Evolutionary conservation across 2,888 invertebrate species (phyloP).

Genomic region (Melanotus villosus): DNA sequence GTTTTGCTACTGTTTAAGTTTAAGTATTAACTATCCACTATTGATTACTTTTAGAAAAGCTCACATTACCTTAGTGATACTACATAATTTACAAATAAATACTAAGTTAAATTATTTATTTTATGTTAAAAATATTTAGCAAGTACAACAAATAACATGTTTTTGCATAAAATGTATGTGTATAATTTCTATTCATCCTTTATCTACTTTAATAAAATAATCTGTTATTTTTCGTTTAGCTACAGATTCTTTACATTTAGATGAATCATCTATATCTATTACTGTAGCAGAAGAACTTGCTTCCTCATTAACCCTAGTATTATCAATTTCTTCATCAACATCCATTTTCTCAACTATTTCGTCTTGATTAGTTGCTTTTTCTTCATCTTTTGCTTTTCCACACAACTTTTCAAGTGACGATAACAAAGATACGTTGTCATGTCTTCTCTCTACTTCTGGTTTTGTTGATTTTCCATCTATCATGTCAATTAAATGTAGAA

Average conservation of each 20-base stretch:
- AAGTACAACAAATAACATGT: neutral
- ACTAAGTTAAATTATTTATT: too few species aligned
- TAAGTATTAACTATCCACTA: too few species aligned
- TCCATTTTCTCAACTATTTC: slow-evolving; percentile 33
- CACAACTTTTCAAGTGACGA: slow-evolving; percentile 52
- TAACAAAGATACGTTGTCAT: slow-evolving; percentile 42
- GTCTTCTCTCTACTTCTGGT: neutral
- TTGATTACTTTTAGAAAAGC: too few species aligned
- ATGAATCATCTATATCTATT: neutral
- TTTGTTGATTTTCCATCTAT: slow-evolving; percentile 56
- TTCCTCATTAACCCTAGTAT: neutral
- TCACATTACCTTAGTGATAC: too few species aligned
- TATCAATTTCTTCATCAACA: slow-evolving; percentile 31
- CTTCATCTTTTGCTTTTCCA: slow-evolving; percentile 10
- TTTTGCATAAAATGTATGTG: too few species aligned
- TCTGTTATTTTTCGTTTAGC: slow-evolving; percentile 56
- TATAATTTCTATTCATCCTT: slow-evolving; percentile 31
- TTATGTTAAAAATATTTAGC: neutral
- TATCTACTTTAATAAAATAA: slow-evolving; percentile 54
- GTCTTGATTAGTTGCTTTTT: neutral
- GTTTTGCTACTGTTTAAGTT: too few species aligned
- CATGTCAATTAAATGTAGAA: slow-evolving; percentile 55
- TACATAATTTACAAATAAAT: too few species aligned
- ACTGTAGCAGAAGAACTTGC: neutral
- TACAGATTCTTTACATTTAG: neutral